Base-by-base conservation (phyloP, 2,113 vertebrate species). In the Archilochus colubris region DNA sequence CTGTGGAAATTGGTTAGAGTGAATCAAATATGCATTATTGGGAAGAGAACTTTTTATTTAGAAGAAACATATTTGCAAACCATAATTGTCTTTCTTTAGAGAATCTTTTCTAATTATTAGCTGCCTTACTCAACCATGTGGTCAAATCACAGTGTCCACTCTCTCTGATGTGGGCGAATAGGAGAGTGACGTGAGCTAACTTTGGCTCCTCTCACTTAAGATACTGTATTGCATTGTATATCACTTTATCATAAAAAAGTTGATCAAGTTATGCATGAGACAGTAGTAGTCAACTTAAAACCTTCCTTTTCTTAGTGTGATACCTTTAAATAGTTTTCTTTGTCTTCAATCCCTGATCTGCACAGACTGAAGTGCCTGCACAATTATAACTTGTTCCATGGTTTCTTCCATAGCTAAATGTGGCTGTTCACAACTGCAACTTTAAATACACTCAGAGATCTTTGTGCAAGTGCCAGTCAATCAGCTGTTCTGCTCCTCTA, bases 101-200 rank as follows among this genome's bases (percentile, higher is more conserved):
- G 27, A 61, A 82, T 4, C 17, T 88, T 68, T 88, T 53, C 10
- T 69, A 33, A 46, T 36, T 70, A 17, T 66, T 91, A 48, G 13
- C 23, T 64, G 10, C 43, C 31, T 64, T 15, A 44, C 11, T 83
- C 7, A 38, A 2, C 30, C 8, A 2, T 27, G 20, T 3, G 3
- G 57, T 63, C 48, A 63, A 31, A 70, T 59, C 43, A 16, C 0
- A 0, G 7, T 15, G n/a, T 74, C 16, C 5, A 1, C 1, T 14
- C 22, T 61, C 0, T 57, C 59, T 70, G 17, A 16, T 69, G 21
- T n/a, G 24, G 27, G 5, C 40, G 7, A 61, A 12, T 10, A 48
- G 24, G 54, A 75, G 48, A 2, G 25, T 57, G 66, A 31, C 6
- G 67, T 63, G 22, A 78, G 28, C 18, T 74, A 54, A n/a, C 22